phyloP scores from a whole-genome alignment of 2,888 invertebrate genomes.

The Sipha maydis region DNA sequence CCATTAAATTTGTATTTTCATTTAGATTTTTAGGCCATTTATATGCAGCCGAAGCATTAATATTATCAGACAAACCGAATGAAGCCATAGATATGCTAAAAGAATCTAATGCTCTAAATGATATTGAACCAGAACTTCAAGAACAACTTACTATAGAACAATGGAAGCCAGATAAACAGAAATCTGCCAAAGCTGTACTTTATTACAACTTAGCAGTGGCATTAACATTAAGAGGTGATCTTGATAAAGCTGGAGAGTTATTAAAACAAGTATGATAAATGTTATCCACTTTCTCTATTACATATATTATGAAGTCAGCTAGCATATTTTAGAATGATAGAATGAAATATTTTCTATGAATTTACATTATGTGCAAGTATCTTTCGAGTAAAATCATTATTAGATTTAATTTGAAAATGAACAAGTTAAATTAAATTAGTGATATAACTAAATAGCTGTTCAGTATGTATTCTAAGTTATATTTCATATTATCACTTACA shows the following conservation, averaged over 20 bases:
- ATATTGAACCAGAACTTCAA: conserved; percentile 62
- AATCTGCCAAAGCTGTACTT: conserved; percentile 77
- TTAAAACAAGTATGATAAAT: conserved; percentile 67
- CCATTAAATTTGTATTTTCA: conserved; percentile 62
- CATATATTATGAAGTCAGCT: not conserved
- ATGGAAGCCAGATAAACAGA: conserved; percentile 75
- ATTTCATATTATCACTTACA: conserved; percentile 65
- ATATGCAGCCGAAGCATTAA: conserved; percentile 88
- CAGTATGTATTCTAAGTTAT: not conserved
- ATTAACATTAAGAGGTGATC: conserved; percentile 79
- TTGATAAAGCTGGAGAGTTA: conserved; percentile 74
- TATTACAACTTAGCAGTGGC: conserved; percentile 83
- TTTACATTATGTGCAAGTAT: too few relatives aligned
- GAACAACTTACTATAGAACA: conserved; percentile 66
- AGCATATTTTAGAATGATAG: not conserved
- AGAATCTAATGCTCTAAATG: conserved; percentile 64
- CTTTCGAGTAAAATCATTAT: not conserved
- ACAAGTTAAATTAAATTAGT: not conserved
- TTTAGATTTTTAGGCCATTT: conserved; percentile 83
- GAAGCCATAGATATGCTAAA: conserved; percentile 88
- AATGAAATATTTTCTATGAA: too few relatives aligned
- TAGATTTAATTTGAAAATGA: not conserved
- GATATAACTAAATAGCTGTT: not conserved
- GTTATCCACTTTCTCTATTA: not conserved
- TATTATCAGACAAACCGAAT: conserved; percentile 81